These are phyloP conservation scores for Parazoanthus swiftii DNA, from an alignment of 92 coral and sea anemone genomes.

Conservation along the genomic window DNA sequence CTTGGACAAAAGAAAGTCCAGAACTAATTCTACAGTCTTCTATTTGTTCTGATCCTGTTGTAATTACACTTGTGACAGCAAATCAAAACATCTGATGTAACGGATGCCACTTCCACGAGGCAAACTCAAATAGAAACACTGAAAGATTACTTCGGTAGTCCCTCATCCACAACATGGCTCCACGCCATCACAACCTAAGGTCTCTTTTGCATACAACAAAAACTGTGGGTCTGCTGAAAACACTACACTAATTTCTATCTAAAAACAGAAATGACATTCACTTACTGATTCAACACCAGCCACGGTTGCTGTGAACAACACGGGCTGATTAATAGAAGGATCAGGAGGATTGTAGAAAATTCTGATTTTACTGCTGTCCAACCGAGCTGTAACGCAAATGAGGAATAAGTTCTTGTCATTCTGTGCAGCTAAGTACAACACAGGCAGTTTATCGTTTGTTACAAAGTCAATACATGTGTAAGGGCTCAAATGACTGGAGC, in stretches of 20 bases:
- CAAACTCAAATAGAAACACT: too few relatives aligned
- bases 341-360: slow-evolving; percentile 37
- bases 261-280: not conserved
- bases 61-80: too few relatives aligned
- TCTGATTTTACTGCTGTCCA: slow-evolving; percentile 16
- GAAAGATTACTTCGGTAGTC: too few relatives aligned
- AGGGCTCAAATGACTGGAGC: not conserved
- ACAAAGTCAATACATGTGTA: not conserved
- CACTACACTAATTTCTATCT: not conserved
- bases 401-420: not conserved
- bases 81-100: too few relatives aligned
- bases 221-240: not conserved
- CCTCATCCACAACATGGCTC: too few relatives aligned
- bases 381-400: slow-evolving; percentile 2
- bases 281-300: slow-evolving; percentile 9
- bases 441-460: not conserved
- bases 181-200: too few relatives aligned
- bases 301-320: slow-evolving; percentile 9
- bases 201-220: too few relatives aligned
- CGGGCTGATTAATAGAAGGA: slow-evolving; percentile 25
- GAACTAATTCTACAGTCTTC: too few relatives aligned
- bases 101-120: too few relatives aligned
- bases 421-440: not conserved
- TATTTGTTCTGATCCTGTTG: too few relatives aligned
- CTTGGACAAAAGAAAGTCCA: too few relatives aligned